Conservation (phyloP, 2,888 invertebrate genomes). For the Amaurobius ferox region DNA sequence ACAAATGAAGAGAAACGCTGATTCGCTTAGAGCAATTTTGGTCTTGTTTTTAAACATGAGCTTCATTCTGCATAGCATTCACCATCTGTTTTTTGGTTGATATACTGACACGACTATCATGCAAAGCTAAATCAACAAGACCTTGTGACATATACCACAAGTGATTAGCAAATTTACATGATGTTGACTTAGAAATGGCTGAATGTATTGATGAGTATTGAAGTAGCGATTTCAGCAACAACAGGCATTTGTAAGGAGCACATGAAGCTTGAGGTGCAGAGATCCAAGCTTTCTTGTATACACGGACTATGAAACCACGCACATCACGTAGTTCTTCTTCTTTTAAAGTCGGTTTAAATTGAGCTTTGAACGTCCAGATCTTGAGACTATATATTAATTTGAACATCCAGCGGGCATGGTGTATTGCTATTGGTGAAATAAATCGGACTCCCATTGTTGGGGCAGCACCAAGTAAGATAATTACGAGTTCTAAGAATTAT, state of each 20-base stretch:
- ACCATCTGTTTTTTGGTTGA: no score
- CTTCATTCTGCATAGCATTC: no score
- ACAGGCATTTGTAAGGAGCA: constrained; percentile 17
- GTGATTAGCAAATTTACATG: constrained; percentile 7
- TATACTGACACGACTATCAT: no score
- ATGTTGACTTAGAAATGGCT: no score
- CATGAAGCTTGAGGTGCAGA: no score
- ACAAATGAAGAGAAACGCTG: background rate
- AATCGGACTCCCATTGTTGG: constrained; percentile 3
- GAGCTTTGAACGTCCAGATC: no score
- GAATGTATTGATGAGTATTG: no score
- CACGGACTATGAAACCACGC: constrained; percentile 13
- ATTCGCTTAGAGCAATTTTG: no score
- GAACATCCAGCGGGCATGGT: no score
- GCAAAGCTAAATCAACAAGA: background rate
- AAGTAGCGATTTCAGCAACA: constrained; percentile 2
- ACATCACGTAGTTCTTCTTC: background rate
- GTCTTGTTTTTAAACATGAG: no score
- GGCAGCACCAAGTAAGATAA: constrained; percentile 11
- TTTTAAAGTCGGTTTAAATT: background rate
- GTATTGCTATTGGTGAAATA: constrained; percentile 2
- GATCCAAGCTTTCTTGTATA: no score
- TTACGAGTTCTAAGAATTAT: no score
- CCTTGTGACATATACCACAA: constrained; percentile 10
- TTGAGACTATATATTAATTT: background rate